These are phyloP conservation scores for Melopsittacus undulatus DNA, from an alignment of 2,797 vertebrate genomes.

Conservation along the genomic window DNA sequence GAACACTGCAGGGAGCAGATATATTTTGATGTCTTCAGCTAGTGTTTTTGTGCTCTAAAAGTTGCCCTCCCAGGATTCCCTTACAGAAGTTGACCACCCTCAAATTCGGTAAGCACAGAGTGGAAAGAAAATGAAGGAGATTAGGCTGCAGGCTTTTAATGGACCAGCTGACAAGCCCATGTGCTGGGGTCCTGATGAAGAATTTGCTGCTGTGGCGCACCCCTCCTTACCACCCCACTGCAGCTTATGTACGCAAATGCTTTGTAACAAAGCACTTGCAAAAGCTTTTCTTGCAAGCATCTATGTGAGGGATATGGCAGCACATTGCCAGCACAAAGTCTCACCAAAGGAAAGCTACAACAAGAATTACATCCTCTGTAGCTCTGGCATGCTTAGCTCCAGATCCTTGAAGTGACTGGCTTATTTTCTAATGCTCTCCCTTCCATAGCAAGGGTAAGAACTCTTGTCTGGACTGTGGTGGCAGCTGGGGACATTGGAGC, in stretches of 20 bases:
- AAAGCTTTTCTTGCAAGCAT: neutral
- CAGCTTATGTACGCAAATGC: neutral
- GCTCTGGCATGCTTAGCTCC: neutral
- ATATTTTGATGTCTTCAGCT: neutral
- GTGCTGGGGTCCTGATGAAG: neutral
- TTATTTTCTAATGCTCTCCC: neutral
- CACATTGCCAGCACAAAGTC: neutral
- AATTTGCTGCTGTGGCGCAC: neutral
- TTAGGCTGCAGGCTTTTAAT: neutral
- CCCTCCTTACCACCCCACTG: neutral
- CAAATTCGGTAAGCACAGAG: neutral
- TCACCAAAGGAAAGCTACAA: neutral
- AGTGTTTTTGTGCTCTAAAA: neutral
- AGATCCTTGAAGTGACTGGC: rapidly evolving
- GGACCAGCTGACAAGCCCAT: neutral
- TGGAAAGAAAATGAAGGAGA: neutral
- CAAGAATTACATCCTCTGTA: neutral
- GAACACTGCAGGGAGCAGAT: neutral
- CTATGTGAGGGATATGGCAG: neutral
- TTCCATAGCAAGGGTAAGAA: neutral
- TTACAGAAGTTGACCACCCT: neutral
- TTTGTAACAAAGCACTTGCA: neutral
- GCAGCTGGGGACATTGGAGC: neutral
- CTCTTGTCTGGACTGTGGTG: neutral
- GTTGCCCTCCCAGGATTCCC: neutral